Conservation (phyloP, 2,888 invertebrate genomes). For the Meta bourneti region DNA sequence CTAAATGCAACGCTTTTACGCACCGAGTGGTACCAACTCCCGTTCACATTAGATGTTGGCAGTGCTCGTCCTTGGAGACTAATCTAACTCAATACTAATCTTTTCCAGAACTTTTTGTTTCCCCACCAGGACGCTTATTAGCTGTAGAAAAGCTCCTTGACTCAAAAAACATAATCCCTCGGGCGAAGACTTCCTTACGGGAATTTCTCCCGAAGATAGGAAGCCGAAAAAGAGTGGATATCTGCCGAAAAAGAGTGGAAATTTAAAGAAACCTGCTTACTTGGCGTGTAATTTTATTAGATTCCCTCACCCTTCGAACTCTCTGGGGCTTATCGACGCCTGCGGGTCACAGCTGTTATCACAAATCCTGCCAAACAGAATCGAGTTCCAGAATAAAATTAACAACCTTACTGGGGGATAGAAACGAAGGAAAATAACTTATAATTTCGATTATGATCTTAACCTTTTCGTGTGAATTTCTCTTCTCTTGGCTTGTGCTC, state of each 20-base stretch:
- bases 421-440: background rate
- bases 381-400: background rate
- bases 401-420: background rate
- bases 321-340: background rate
- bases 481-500: too few relatives aligned
- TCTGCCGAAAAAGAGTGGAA: background rate
- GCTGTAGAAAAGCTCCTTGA: background rate
- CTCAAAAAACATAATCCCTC: background rate
- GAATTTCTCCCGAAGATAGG: background rate
- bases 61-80: background rate
- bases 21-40: too few relatives aligned
- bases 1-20: too few relatives aligned
- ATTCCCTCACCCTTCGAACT: background rate
- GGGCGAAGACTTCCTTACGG: background rate
- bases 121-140: background rate
- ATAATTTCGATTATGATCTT: background rate
- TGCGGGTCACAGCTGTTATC: background rate
- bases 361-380: background rate
- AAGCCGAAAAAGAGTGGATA: background rate
- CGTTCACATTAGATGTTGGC: too few relatives aligned
- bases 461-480: background rate
- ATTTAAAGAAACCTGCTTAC: background rate
- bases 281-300: background rate
- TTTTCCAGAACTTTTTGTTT: background rate
- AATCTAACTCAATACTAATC: background rate